These are phyloP conservation scores for Volucella bombylans DNA, from an alignment of 2,888 invertebrate genomes.

Conservation along the genomic window DNA sequence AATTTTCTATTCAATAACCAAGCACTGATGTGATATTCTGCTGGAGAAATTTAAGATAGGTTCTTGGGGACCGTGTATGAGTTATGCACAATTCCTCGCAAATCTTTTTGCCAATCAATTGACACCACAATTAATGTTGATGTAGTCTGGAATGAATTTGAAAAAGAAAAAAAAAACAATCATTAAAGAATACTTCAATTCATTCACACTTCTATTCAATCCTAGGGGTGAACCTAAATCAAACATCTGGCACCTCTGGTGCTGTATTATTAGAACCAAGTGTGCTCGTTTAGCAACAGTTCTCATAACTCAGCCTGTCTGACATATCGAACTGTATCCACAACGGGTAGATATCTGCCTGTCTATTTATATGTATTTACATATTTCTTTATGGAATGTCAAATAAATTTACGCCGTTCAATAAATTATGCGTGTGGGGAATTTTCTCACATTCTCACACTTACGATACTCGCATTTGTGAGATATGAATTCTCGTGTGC, in stretches of 20 bases:
- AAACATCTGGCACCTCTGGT: conserved; percentile 42
- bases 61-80: no score
- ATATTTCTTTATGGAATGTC: conserved; percentile 56
- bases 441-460: conserved; percentile 52
- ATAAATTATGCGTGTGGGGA: conserved; percentile 28
- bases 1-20: no score
- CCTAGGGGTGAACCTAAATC: conserved; percentile 46
- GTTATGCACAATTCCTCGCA: no score
- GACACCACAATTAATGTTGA: no score
- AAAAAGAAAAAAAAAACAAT: conserved; percentile 4
- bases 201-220: conserved; percentile 58
- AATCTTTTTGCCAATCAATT: no score
- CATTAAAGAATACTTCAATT: conserved; percentile 44
- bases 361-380: conserved; percentile 46
- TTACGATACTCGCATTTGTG: background rate
- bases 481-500: background rate
- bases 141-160: no score
- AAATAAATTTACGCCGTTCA: conserved; percentile 67
- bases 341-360: conserved; percentile 12
- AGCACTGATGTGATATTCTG: no score
- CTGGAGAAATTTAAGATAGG: no score
- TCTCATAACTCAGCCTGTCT: conserved; percentile 59
- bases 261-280: conserved; percentile 49
- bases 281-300: conserved; percentile 36
- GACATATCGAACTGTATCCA: conserved; percentile 56